Evolutionary conservation across 2,113 vertebrate species (phyloP).

Genomic region (Amphiprion ocellaris): DNA sequence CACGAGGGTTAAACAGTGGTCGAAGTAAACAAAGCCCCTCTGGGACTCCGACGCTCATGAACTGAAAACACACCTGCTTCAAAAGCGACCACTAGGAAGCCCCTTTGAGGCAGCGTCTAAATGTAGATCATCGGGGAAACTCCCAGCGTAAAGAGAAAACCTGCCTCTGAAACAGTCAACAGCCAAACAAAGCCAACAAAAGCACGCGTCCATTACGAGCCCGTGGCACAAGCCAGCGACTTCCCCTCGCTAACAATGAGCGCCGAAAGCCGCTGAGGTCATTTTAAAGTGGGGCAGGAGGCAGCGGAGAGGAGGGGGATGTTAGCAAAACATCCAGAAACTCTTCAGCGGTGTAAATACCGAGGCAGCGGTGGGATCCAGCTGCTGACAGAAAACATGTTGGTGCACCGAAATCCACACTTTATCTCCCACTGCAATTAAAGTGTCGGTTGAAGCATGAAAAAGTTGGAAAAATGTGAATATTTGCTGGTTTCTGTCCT

Average conservation of each 20-base stretch:
- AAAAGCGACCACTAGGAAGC: conserved; percentile 18
- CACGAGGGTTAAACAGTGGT: not conserved
- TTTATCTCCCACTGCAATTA: no score
- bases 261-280: conserved; percentile 40
- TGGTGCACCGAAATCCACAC: no score
- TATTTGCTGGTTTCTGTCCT: no score
- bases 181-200: conserved; percentile 65
- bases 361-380: not conserved
- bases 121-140: conserved; percentile 48
- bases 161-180: conserved; percentile 45
- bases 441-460: no score
- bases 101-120: conserved; percentile 16
- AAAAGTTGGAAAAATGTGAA: no score
- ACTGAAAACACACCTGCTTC: conserved; percentile 51
- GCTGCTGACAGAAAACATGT: no score
- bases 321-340: not conserved
- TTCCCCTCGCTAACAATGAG: conserved; percentile 67
- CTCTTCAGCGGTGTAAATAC: not conserved
- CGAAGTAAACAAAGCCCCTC: conserved; percentile 19
- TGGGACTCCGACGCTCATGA: not conserved
- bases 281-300: conserved; percentile 24
- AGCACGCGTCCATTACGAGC: conserved; percentile 26
- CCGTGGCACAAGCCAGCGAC: conserved; percentile 62
- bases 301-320: not conserved
- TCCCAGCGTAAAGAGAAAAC: conserved; percentile 44